phyloP scores from a whole-genome alignment of 2,888 invertebrate species.

The Leucophenga montana region DNA sequence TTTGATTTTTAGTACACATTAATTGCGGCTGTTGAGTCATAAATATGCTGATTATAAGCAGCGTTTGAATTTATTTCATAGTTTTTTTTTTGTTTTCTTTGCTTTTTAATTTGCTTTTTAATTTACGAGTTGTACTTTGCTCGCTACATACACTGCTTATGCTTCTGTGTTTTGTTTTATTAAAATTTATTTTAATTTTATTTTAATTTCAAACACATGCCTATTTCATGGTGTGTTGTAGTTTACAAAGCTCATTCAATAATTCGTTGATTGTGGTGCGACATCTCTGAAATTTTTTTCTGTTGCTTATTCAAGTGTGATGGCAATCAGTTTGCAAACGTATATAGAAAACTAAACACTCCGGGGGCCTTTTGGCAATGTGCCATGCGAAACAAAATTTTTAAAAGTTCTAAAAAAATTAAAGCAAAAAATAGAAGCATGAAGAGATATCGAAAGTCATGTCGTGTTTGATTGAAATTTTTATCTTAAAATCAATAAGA shows the following conservation, averaged over 20 bases:
- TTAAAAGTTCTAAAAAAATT: neutral
- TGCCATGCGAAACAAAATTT: conserved; percentile 12
- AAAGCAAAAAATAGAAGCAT: neutral
- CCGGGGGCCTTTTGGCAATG: conserved; percentile 23
- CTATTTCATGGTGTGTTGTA: too few species aligned
- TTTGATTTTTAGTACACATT: neutral
- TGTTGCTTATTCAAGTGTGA: neutral
- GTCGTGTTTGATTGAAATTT: neutral
- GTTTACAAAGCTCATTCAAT: neutral
- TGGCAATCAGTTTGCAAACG: conserved; percentile 15
- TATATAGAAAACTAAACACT: conserved; percentile 22
- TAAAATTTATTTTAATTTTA: conserved; percentile 5
- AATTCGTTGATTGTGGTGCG: neutral
- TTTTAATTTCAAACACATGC: neutral
- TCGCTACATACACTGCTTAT: neutral
- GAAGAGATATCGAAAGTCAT: neutral
- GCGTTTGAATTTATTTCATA: conserved; percentile 2
- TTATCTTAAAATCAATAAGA: too few species aligned
- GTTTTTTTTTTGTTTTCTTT: conserved; percentile 1
- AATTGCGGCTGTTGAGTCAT: neutral
- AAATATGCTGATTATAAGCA: neutral
- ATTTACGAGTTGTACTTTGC: too few species aligned
- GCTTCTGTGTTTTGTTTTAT: neutral
- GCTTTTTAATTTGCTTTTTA: too few species aligned
- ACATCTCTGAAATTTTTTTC: neutral